These are phyloP conservation scores for Pterocles burchelli DNA, from an alignment of 2,113 vertebrate species.

Conservation along the genomic window DNA sequence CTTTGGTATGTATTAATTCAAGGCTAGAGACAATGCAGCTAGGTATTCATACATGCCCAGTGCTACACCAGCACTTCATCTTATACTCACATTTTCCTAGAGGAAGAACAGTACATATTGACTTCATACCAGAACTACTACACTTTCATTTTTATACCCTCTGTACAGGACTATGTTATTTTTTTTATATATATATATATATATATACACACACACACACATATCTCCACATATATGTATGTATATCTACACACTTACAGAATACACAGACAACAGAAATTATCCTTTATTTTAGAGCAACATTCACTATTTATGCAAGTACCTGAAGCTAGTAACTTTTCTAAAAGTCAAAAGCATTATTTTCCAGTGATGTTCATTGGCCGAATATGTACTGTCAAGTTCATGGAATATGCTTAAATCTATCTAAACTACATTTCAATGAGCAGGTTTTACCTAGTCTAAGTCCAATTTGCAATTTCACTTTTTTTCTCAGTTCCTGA, in stretches of 20 bases:
- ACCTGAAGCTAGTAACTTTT: neutral
- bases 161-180: neutral
- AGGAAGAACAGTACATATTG: neutral
- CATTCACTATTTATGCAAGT: no score
- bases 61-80: neutral
- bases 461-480: neutral
- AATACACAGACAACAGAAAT: neutral
- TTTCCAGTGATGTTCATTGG: neutral
- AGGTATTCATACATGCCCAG: neutral
- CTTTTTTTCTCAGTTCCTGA: neutral
- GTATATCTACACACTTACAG: neutral
- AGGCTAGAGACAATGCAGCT: neutral
- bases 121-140: neutral
- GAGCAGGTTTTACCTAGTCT: neutral
- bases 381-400: neutral
- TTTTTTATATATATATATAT: no score
- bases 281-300: neutral
- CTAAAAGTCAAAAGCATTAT: neutral
- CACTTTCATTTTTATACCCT: neutral
- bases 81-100: neutral
- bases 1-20: neutral
- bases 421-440: neutral
- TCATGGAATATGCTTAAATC: neutral
- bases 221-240: neutral
- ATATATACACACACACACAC: rapidly evolving